Evolutionary conservation across 2,113 vertebrate genomes (phyloP).

Genomic region (Aspidoscelis tigris): DNA sequence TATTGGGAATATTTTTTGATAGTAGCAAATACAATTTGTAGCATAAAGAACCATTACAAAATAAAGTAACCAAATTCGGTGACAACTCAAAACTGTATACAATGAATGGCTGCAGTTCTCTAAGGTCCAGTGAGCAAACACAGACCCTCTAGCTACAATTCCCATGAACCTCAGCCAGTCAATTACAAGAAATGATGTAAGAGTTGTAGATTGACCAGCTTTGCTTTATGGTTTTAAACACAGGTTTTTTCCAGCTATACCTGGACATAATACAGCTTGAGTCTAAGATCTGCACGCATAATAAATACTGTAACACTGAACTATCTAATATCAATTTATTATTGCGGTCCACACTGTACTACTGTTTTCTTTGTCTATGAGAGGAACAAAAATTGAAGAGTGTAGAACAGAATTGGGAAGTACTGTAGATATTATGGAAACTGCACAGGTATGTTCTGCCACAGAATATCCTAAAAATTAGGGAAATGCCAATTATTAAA

Average conservation of each 20-base stretch:
- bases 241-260: background rate
- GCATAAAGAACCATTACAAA: background rate
- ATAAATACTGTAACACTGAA: background rate
- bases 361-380: background rate
- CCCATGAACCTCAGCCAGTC: too few relatives aligned
- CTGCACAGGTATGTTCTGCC: background rate
- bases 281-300: background rate
- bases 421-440: background rate
- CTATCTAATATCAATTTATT: background rate
- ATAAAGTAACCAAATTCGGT: background rate
- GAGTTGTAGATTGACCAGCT: too few relatives aligned
- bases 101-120: background rate
- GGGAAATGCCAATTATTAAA: background rate
- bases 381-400: background rate
- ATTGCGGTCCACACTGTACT: background rate
- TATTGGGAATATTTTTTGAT: background rate
- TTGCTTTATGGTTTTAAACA: background rate
- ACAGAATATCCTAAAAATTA: background rate
- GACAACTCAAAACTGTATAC: background rate
- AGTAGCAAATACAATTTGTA: background rate
- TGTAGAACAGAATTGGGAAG: background rate
- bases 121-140: too few relatives aligned
- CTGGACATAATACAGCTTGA: background rate
- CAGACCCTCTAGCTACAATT: too few relatives aligned
- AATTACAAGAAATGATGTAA: too few relatives aligned